Percentiles rank a stretch among this genome's conserved stretches.
phyloP scores from a whole-genome alignment of 2,113 vertebrate species.

The Hippoglossus stenolepis region DNA sequence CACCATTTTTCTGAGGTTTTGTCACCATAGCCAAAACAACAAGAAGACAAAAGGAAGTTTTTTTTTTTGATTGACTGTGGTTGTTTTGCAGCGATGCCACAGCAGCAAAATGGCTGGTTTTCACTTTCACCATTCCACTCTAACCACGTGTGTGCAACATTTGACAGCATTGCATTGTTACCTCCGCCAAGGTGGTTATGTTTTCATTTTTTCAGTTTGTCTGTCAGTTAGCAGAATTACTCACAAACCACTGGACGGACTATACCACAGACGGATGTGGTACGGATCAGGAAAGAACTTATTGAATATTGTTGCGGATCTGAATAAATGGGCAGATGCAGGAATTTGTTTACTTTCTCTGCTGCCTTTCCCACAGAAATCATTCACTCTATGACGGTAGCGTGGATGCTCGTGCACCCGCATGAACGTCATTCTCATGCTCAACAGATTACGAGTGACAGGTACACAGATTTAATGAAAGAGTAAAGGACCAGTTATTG shows the following conservation, averaged over 20 bases:
- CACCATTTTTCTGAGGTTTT: slow-evolving; percentile 26
- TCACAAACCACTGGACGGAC: neutral
- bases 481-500: too few species aligned
- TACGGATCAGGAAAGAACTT: neutral
- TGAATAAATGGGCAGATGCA: neutral
- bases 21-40: slow-evolving; percentile 45
- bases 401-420: too few species aligned
- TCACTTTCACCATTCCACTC: neutral
- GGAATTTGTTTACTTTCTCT: neutral
- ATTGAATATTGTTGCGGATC: neutral
- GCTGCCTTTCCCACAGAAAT: too few species aligned
- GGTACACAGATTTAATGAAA: too few species aligned
- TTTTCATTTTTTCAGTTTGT: neutral
- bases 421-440: too few species aligned
- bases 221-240: neutral
- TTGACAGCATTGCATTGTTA: neutral
- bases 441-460: too few species aligned
- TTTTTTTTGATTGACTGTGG: slow-evolving; percentile 26
- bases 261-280: too few species aligned
- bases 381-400: too few species aligned
- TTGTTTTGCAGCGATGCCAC: slow-evolving; percentile 34
- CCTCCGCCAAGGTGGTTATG: too few species aligned
- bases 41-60: slow-evolving; percentile 3
- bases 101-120: slow-evolving; percentile 3
- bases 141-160: slow-evolving; percentile 1